A percentile compares a stretch with the other conserved stretches of the same genome.
Conservation (phyloP, 2,797 vertebrate genomes). For the Rhincodon typus region DNA sequence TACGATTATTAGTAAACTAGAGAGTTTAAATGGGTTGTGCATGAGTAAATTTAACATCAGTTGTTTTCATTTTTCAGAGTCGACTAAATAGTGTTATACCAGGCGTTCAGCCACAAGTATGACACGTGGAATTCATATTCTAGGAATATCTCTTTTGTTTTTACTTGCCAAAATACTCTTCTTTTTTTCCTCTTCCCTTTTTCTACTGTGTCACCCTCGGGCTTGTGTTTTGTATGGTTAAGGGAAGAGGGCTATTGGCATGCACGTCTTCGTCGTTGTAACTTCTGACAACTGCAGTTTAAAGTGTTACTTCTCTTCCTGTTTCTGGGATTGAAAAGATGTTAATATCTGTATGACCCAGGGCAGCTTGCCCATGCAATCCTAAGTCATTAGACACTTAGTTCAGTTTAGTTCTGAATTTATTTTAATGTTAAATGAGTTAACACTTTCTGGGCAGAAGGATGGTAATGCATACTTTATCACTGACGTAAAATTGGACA, state of each 20-base stretch:
- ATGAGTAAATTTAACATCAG: background rate
- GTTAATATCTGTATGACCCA: background rate
- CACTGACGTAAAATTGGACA: background rate
- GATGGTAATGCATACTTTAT: background rate
- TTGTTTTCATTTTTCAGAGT: background rate
- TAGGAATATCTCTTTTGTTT: background rate
- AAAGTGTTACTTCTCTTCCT: background rate
- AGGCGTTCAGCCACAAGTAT: background rate
- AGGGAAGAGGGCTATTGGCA: background rate
- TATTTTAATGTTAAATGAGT: background rate
- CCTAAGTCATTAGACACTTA: background rate
- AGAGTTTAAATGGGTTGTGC: background rate
- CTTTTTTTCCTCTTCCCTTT: background rate
- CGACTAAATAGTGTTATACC: background rate
- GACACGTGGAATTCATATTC: background rate
- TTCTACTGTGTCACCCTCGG: background rate
- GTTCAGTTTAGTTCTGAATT: background rate
- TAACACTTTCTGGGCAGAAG: background rate
- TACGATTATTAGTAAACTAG: background rate
- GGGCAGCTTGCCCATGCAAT: background rate
- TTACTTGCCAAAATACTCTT: background rate
- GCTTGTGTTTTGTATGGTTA: background rate
- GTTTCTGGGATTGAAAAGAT: background rate
- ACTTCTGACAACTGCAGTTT: background rate
- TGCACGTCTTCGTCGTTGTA: background rate